phyloP scores from a whole-genome alignment of 1,140 invertebrate genomes.

The Drosophila orosa region DNA sequence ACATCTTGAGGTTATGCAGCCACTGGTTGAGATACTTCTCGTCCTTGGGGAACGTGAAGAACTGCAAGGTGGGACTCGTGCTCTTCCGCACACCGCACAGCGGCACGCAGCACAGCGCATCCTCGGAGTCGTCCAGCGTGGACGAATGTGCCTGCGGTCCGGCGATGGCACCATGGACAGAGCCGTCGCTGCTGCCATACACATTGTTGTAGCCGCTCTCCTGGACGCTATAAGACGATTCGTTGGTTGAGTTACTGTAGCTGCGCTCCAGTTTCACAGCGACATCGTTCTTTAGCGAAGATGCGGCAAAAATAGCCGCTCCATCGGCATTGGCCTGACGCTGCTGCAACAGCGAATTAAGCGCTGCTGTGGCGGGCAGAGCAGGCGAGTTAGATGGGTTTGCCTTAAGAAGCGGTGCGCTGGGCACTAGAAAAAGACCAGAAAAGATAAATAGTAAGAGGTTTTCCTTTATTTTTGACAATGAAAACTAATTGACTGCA shows the following conservation, averaged over 20 bases:
- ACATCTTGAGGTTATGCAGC: constrained; percentile 81
- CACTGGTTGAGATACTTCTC: constrained; percentile 80
- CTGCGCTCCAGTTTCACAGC: constrained; percentile 71
- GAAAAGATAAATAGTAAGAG: background rate
- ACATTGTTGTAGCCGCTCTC: constrained; percentile 64
- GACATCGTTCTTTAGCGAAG: constrained; percentile 55
- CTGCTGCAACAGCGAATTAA: constrained; percentile 68
- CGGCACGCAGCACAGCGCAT: constrained; percentile 77
- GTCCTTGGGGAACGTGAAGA: constrained; percentile 78
- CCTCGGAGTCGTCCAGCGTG: constrained; percentile 73
- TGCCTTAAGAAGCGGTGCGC: constrained; percentile 38
- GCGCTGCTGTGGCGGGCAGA: constrained; percentile 63
- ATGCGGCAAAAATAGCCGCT: constrained; percentile 52
- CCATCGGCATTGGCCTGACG: constrained; percentile 71
- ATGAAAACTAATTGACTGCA: background rate
- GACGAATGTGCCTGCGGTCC: constrained; percentile 72
- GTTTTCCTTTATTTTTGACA: background rate
- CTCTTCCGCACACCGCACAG: constrained; percentile 76
- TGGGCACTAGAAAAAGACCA: constrained; percentile 36
- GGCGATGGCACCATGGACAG: constrained; percentile 54
- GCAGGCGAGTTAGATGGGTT: constrained; percentile 12
- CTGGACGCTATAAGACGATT: constrained; percentile 64
- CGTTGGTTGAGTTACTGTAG: constrained; percentile 71
- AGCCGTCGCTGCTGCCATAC: constrained; percentile 59
- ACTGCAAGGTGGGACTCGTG: constrained; percentile 76